These are phyloP conservation scores for Micromussa lordhowensis DNA, from an alignment of 92 coral and sea anemone genomes.

Conservation along the genomic window DNA sequence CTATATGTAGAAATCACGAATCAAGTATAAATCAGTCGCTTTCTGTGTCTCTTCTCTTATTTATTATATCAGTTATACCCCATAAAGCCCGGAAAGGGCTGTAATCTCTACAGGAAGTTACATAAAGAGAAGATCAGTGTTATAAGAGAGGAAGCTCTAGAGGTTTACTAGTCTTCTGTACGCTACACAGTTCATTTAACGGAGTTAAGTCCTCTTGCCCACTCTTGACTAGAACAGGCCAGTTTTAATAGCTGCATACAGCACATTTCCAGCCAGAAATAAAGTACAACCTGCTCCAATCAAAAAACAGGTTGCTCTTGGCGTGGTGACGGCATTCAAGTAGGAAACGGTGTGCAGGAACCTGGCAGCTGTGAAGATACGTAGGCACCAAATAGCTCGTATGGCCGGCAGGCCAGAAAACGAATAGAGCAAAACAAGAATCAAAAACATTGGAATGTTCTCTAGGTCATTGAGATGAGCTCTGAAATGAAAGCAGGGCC, in stretches of 20 bases:
- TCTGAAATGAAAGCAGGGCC: constrained; percentile 46
- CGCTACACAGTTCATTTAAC: no score
- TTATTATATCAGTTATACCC: no score
- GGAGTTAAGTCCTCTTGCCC: no score
- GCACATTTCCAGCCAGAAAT: constrained; percentile 37
- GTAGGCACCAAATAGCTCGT: constrained; percentile 77
- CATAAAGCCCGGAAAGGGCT: no score
- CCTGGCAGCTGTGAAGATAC: constrained; percentile 80
- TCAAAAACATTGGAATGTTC: constrained; percentile 79
- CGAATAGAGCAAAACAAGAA: constrained; percentile 76
- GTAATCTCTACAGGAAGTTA: no score
- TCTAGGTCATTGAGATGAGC: constrained; percentile 91
- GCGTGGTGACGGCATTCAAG: neutral
- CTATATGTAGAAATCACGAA: no score
- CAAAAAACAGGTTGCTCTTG: constrained; percentile 32
- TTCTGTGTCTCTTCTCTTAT: no score
- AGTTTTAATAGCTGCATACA: constrained; percentile 16
- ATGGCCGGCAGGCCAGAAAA: constrained; percentile 60
- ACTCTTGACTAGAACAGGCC: constrained; percentile 29
- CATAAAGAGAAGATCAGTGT: no score
- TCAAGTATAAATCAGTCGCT: no score
- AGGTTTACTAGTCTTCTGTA: no score
- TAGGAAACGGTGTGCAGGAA: constrained; percentile 74
- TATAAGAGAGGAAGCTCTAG: no score
- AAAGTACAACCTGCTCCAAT: constrained; percentile 45